A percentile compares a stretch with the other conserved stretches of the same genome.
These are phyloP conservation scores for Drosophila bocqueti DNA, from an alignment of 1,140 invertebrate genomes.

Conservation along the genomic window DNA sequence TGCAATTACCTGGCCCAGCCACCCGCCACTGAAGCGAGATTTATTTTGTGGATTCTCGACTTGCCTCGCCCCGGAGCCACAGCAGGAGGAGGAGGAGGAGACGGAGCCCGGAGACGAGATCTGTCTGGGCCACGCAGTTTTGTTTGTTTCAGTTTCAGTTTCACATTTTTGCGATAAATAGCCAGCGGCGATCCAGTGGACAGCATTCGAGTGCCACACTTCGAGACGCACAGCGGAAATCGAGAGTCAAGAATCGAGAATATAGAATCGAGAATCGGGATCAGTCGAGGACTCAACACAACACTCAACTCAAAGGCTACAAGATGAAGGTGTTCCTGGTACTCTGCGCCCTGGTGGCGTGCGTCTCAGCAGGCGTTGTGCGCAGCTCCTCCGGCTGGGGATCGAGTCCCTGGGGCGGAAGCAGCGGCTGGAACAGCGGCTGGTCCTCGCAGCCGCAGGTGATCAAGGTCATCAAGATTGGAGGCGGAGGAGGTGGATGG, in stretches of 20 bases:
- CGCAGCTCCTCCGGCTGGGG: conserved; percentile 57
- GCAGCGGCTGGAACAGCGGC: conserved; percentile 40
- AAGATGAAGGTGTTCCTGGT: conserved; percentile 72
- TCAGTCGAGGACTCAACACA: not conserved
- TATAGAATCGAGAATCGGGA: not conserved
- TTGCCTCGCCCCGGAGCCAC: conserved; percentile 26
- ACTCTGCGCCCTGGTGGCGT: conserved; percentile 67
- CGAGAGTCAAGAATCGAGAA: not conserved
- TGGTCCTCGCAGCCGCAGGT: conserved; percentile 57
- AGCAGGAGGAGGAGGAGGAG: not conserved
- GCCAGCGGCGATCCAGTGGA: conserved; percentile 42
- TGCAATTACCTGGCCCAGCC: conserved; percentile 68
- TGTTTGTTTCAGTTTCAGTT: conserved; percentile 21
- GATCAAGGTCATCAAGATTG: conserved; percentile 53
- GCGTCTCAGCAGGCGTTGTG: conserved; percentile 62
- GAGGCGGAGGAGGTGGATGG: conserved; percentile 42
- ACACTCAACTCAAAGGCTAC: not conserved
- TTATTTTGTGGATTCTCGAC: conserved; percentile 78
- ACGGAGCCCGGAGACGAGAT: conserved; percentile 14
- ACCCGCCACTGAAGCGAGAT: conserved; percentile 58
- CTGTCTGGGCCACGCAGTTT: conserved; percentile 37
- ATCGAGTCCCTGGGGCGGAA: conserved; percentile 49
- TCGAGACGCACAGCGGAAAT: conserved; percentile 38
- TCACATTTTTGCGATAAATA: conserved; percentile 58
- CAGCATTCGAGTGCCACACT: conserved; percentile 72